Evolutionary conservation across 2,113 vertebrate species (phyloP).

Genomic region (Lutjanus erythropterus): DNA sequence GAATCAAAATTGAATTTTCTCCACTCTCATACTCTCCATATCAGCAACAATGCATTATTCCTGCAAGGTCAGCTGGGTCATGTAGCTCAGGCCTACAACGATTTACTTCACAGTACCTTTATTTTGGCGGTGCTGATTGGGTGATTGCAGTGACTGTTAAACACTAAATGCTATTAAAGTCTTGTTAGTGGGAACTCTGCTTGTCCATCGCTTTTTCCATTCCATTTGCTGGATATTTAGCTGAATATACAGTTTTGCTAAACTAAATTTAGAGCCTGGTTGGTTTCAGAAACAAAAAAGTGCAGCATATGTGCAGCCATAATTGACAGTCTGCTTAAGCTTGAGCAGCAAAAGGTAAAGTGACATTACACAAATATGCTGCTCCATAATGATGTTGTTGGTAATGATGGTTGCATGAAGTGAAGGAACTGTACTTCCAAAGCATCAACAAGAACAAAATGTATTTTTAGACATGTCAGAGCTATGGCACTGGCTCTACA

Average conservation of each 20-base stretch:
- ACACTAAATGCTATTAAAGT: constrained; percentile 69
- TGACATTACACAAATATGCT: not conserved
- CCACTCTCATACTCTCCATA: constrained; percentile 73
- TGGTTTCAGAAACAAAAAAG: constrained; percentile 40
- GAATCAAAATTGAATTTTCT: constrained; percentile 80
- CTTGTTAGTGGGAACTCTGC: constrained; percentile 61
- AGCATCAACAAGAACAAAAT: no score
- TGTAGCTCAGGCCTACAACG: constrained; percentile 52
- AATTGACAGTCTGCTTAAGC: constrained; percentile 35
- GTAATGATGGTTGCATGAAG: not conserved
- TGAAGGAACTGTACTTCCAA: no score
- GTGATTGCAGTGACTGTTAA: constrained; percentile 64
- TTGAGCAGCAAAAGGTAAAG: not conserved
- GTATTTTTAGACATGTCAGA: no score
- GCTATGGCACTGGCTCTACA: no score
- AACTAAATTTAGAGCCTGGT: constrained; percentile 58
- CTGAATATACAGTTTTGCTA: constrained; percentile 66
- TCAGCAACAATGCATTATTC: constrained; percentile 78
- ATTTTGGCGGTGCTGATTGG: constrained; percentile 62
- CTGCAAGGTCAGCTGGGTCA: constrained; percentile 76
- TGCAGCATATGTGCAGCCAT: constrained; percentile 34
- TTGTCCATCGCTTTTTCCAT: constrained; percentile 64
- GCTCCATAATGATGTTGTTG: not conserved
- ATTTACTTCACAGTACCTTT: constrained; percentile 67
- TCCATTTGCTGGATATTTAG: constrained; percentile 65